These are phyloP conservation scores for Drosophila nigricruria DNA, from an alignment of 2,888 invertebrate species.

Conservation along the genomic window DNA sequence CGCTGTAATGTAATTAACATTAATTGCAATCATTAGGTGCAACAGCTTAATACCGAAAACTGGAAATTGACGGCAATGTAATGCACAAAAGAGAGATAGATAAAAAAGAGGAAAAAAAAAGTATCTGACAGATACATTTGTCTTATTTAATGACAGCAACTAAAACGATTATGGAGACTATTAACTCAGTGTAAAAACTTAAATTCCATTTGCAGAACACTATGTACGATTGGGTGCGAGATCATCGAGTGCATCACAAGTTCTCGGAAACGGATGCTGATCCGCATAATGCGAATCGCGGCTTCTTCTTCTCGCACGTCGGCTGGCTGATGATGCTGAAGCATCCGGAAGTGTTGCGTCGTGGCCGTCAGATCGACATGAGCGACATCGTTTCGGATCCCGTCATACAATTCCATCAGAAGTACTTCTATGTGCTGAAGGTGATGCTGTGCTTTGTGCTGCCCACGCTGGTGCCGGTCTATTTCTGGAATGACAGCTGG, in stretches of 20 bases:
- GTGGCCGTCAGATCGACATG: slow-evolving; percentile 93
- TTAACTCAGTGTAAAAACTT: neutral
- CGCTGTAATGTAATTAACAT: slow-evolving; percentile 68
- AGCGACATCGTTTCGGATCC: slow-evolving; percentile 92
- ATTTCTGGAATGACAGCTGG: slow-evolving; percentile 90
- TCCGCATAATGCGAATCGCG: slow-evolving; percentile 92
- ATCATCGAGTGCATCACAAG: slow-evolving; percentile 93
- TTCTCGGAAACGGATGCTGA: slow-evolving; percentile 94
- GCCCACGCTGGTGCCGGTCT: slow-evolving; percentile 90
- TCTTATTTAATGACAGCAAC: slow-evolving; percentile 65
- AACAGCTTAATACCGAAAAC: slow-evolving; percentile 69
- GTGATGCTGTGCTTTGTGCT: slow-evolving; percentile 89
- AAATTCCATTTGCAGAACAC: slow-evolving; percentile 88
- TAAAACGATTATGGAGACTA: slow-evolving; percentile 2
- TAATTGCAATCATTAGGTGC: slow-evolving; percentile 77
- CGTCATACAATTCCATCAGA: slow-evolving; percentile 91
- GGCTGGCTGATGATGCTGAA: slow-evolving; percentile 97
- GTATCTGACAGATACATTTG: slow-evolving; percentile 67
- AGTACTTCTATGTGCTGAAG: slow-evolving; percentile 89
- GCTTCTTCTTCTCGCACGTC: slow-evolving; percentile 96
- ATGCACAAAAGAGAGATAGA: slow-evolving; percentile 6
- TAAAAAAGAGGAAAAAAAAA: neutral
- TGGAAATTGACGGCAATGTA: slow-evolving; percentile 46
- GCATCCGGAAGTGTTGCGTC: slow-evolving; percentile 92
- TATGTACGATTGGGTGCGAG: slow-evolving; percentile 94